Percentiles rank a stretch among this genome's conserved stretches.
These are phyloP conservation scores for Acronicta leporina DNA, from an alignment of 2,888 invertebrate genomes.

Conservation along the genomic window DNA sequence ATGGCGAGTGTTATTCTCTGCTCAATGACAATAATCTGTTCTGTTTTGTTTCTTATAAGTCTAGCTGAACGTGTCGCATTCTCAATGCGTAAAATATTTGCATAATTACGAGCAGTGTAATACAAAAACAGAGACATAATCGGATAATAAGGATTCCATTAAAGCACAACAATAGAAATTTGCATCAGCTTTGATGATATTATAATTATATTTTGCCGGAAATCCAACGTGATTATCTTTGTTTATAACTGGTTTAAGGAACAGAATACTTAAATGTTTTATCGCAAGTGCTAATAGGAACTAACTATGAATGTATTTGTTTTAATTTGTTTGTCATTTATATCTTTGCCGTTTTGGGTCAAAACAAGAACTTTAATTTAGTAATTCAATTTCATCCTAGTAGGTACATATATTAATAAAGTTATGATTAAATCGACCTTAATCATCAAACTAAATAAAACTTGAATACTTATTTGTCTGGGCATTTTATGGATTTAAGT, in stretches of 20 bases:
- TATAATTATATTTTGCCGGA: constrained; percentile 12
- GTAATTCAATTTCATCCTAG: too few species aligned
- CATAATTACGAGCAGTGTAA: constrained; percentile 10
- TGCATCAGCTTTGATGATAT: constrained; percentile 1
- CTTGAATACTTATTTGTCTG: too few species aligned
- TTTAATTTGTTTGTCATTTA: too few species aligned
- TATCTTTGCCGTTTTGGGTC: too few species aligned
- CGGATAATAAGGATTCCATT: constrained; percentile 11
- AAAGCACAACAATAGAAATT: constrained; percentile 23
- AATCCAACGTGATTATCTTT: constrained; percentile 5
- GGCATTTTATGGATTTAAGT: too few species aligned
- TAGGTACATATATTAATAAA: too few species aligned
- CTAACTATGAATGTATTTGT: too few species aligned
- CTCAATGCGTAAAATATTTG: constrained; percentile 20
- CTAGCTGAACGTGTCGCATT: constrained; percentile 1
- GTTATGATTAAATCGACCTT: too few species aligned
- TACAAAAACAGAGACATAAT: constrained; percentile 17
- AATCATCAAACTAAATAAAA: too few species aligned
- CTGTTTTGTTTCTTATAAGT: constrained; percentile 1
- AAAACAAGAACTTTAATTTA: too few species aligned
- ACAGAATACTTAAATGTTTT: too few species aligned
- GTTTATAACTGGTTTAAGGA: constrained; percentile 8
- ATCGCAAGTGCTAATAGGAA: too few species aligned
- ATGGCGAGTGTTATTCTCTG: background rate
- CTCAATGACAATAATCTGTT: background rate